Conservation (phyloP, 2,888 invertebrate species). For the Macrophya alboannulata region DNA sequence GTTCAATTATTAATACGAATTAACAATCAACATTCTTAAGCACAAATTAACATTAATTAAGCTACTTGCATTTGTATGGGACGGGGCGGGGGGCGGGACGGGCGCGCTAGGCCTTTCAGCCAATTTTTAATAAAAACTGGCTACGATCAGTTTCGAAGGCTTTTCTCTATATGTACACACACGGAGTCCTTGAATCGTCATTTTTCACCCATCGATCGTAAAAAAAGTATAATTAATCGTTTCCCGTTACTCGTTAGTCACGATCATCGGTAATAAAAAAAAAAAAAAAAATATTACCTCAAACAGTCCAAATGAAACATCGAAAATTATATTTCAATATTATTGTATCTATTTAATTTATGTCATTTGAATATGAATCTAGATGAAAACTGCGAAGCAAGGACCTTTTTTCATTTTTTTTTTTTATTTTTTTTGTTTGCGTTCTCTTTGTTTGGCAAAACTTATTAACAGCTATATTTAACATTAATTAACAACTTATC, state of each 20-base stretch:
- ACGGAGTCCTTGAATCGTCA: conserved; percentile 46
- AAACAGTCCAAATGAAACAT: background rate
- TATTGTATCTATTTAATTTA: background rate
- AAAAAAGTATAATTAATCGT: background rate
- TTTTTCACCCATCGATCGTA: conserved; percentile 28
- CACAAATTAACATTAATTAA: conserved; percentile 24
- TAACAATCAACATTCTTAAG: conserved; percentile 39
- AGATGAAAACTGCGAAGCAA: conserved; percentile 54
- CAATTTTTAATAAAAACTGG: conserved; percentile 18
- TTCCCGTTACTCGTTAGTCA: background rate
- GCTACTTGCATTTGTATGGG: background rate
- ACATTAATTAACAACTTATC: conserved; percentile 75
- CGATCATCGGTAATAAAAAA: background rate
- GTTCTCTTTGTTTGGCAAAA: conserved; percentile 63
- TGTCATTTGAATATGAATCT: background rate
- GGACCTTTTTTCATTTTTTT: conserved; percentile 63
- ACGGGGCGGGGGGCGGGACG: conserved; percentile 49
- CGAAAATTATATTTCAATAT: background rate
- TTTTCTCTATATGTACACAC: conserved; percentile 34
- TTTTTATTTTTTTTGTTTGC: background rate
- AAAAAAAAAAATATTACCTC: too few relatives aligned
- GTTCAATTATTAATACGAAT: conserved; percentile 42
- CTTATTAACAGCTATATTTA: conserved; percentile 70
- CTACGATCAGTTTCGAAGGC: conserved; percentile 43
- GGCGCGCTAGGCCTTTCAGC: conserved; percentile 53